Evolutionary conservation across 2,797 vertebrate genomes (phyloP).

Genomic region (Hemitrygon akajei): DNA sequence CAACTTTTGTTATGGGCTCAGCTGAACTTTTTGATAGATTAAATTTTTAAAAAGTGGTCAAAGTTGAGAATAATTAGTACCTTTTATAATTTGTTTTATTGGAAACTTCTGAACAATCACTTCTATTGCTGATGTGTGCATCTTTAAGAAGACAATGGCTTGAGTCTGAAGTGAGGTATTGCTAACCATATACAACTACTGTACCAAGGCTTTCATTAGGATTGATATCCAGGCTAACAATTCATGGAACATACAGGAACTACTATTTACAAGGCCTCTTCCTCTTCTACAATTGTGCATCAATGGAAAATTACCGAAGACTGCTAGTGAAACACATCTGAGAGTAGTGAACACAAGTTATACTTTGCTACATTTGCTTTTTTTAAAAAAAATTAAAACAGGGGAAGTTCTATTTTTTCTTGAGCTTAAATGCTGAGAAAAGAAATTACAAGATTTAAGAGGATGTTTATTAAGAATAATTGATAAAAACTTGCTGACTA

Average conservation of each 20-base stretch:
- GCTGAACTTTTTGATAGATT: not conserved
- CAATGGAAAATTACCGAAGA: not conserved
- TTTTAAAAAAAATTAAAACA: not conserved
- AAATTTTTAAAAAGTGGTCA: not conserved
- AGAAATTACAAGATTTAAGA: not conserved
- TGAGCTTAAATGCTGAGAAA: not conserved
- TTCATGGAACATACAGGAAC: not conserved
- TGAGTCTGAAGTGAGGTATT: not conserved
- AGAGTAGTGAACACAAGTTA: not conserved
- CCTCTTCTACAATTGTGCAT: not conserved
- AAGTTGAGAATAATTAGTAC: not conserved
- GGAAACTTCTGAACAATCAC: not conserved
- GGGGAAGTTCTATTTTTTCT: not conserved
- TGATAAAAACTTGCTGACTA: too few species aligned
- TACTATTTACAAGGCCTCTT: not conserved
- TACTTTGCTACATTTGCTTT: not conserved
- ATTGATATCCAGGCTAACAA: not conserved
- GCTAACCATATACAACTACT: not conserved
- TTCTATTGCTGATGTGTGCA: not conserved
- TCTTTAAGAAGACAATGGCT: not conserved
- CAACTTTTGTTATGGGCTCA: not conserved
- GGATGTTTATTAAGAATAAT: not conserved
- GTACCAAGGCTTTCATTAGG: not conserved
- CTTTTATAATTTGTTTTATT: not conserved
- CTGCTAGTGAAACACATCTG: constrained; percentile 15